phyloP scores from a whole-genome alignment of 2,797 vertebrate species.

The Chelidonichthys spinosus region DNA sequence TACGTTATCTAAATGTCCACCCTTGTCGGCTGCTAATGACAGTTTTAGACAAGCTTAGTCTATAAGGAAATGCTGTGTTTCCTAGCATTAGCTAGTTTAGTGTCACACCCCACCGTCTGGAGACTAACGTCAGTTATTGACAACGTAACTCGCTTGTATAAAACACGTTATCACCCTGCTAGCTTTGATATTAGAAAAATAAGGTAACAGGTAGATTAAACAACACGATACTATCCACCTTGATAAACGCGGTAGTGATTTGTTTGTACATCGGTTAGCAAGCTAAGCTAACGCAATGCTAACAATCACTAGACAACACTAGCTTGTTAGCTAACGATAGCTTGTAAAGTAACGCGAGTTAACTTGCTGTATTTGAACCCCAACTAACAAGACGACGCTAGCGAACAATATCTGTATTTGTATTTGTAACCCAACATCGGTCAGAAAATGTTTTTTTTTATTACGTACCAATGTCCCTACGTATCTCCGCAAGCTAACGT shows the following conservation, averaged over 20 bases:
- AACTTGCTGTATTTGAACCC: not conserved
- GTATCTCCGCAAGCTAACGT: conserved; percentile 39
- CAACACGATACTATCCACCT: accelerated
- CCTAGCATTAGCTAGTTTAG: conserved; percentile 10
- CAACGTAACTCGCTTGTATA: conserved; percentile 1
- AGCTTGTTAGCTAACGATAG: conserved; percentile 46
- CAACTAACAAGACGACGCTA: not conserved
- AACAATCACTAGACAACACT: conserved; percentile 40
- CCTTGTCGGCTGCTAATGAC: not conserved
- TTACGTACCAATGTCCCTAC: conserved; percentile 58
- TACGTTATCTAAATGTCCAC: not conserved
- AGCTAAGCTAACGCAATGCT: conserved; percentile 45
- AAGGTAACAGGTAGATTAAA: accelerated
- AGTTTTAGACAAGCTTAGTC: not conserved
- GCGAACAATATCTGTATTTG: not conserved
- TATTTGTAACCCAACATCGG: not conserved
- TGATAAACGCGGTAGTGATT: not conserved
- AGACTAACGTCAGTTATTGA: conserved; percentile 50
- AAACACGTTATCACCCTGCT: not conserved
- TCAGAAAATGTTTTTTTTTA: not conserved
- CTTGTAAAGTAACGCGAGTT: conserved; percentile 15
- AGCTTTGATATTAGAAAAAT: not conserved
- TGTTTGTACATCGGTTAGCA: conserved; percentile 17
- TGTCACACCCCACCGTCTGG: conserved; percentile 68
- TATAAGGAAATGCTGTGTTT: not conserved